phyloP scores from a whole-genome alignment of 64 coral and sea anemone genomes.

The Montipora cactus region DNA sequence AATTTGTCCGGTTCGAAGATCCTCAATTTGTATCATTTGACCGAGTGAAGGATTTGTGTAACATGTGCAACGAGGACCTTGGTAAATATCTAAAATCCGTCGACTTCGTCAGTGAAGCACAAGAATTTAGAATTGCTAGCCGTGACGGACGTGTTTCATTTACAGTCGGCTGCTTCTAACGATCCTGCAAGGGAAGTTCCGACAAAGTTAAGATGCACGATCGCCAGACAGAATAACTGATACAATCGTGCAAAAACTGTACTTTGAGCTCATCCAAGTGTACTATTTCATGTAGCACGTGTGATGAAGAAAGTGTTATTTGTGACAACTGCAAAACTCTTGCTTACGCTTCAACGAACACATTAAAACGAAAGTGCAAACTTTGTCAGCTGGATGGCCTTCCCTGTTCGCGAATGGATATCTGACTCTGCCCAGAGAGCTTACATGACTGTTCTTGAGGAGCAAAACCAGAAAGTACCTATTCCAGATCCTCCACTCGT shows the following conservation, averaged over 20 bases:
- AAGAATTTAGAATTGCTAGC: constrained; percentile 51
- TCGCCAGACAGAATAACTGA: background rate
- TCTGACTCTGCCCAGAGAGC: constrained; percentile 68
- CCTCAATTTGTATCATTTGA: background rate
- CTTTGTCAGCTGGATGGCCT: constrained; percentile 23
- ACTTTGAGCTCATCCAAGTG: constrained; percentile 3
- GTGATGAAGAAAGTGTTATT: constrained; percentile 22
- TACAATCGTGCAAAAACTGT: constrained; percentile 41
- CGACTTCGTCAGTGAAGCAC: constrained; percentile 48
- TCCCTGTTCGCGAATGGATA: constrained; percentile 30
- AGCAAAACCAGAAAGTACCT: background rate
- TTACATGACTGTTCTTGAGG: constrained; percentile 18
- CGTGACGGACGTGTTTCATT: constrained; percentile 55
- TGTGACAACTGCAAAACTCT: constrained; percentile 21
- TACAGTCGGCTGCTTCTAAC: constrained; percentile 47
- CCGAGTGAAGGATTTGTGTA: constrained; percentile 18
- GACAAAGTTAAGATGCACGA: constrained; percentile 33
- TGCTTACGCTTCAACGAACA: constrained; percentile 1
- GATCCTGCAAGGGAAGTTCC: constrained; percentile 49
- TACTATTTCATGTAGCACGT: background rate
- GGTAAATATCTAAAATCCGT: constrained; percentile 46
- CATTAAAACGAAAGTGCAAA: constrained; percentile 32
- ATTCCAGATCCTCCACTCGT: constrained; percentile 56
- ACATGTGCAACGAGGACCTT: constrained; percentile 30
- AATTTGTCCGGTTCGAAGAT: background rate